A percentile compares a stretch with the other conserved stretches of the same genome.
These are phyloP conservation scores for Magallana angulata DNA, from an alignment of 1,140 invertebrate species.

Conservation along the genomic window DNA sequence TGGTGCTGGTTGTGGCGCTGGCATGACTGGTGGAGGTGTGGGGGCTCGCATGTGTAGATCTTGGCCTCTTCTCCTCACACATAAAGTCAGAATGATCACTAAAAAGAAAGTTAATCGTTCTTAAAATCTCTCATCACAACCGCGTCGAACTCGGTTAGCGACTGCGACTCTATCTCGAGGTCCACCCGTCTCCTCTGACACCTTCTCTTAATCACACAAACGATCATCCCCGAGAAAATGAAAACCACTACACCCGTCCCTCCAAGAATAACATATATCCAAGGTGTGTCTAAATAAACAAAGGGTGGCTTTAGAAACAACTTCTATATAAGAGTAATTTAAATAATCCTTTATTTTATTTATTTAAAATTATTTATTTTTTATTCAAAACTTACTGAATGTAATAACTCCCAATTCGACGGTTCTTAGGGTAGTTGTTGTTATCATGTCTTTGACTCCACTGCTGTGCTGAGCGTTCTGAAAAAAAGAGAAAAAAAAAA, in stretches of 20 bases:
- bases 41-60: neutral
- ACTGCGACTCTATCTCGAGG: neutral
- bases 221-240: neutral
- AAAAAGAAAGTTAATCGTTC: neutral
- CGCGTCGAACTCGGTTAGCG: conserved; percentile 1
- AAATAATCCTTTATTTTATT: conserved; percentile 6
- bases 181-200: conserved; percentile 7
- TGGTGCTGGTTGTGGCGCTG: no score
- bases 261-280: conserved; percentile 4
- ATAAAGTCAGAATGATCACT: neutral
- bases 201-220: neutral
- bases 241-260: conserved; percentile 1
- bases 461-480: neutral
- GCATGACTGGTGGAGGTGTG: neutral
- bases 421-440: neutral
- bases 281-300: conserved; percentile 9
- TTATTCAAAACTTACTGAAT: conserved; percentile 6
- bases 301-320: neutral
- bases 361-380: neutral
- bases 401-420: neutral
- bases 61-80: neutral
- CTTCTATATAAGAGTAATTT: neutral
- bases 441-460: neutral
- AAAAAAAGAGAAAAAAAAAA: neutral
- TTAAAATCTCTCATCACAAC: neutral